Percentiles rank a stretch among this genome's conserved stretches.
Conservation (phyloP, 2,797 vertebrate species). For the Sebastes melanostomus region DNA sequence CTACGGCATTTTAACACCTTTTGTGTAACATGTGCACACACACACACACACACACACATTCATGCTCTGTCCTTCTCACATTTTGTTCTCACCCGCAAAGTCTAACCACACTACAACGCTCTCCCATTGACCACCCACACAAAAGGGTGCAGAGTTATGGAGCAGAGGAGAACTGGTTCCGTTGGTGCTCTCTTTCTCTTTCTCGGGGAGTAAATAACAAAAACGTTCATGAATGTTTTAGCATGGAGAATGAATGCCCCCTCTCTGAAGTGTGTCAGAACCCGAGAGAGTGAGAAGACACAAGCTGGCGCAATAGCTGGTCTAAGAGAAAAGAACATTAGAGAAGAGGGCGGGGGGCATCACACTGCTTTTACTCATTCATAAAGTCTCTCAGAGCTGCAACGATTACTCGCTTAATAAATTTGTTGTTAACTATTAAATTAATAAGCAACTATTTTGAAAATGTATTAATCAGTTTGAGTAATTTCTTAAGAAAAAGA, state of each 20-base stretch:
- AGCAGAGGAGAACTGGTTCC: slow-evolving; percentile 21
- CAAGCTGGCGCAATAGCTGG: slow-evolving; percentile 3
- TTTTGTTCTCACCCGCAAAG: slow-evolving; percentile 45
- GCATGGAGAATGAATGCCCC: slow-evolving; percentile 44
- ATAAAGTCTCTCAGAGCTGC: neutral
- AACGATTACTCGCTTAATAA: fast-evolving
- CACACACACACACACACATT: slow-evolving; percentile 15
- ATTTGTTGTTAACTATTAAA: fast-evolving
- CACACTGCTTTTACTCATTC: slow-evolving; percentile 20
- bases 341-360: slow-evolving; percentile 2
- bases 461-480: too few species aligned
- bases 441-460: fast-evolving
- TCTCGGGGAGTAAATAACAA: slow-evolving; percentile 63
- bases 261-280: slow-evolving; percentile 68
- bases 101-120: slow-evolving; percentile 43
- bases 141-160: slow-evolving; percentile 44
- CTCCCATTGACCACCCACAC: slow-evolving; percentile 49
- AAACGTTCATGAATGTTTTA: slow-evolving; percentile 75
- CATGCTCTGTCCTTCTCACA: slow-evolving; percentile 40
- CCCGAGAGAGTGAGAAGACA: slow-evolving; percentile 49
- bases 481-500: too few species aligned
- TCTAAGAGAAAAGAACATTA: slow-evolving; percentile 14
- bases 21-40: slow-evolving; percentile 4
- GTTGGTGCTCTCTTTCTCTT: slow-evolving; percentile 10
- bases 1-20: slow-evolving; percentile 37